Evolutionary conservation across 2,113 vertebrate species (phyloP), one percentile per base, ranked within the genome.

Genomic region (Thymallus thymallus): DNA sequence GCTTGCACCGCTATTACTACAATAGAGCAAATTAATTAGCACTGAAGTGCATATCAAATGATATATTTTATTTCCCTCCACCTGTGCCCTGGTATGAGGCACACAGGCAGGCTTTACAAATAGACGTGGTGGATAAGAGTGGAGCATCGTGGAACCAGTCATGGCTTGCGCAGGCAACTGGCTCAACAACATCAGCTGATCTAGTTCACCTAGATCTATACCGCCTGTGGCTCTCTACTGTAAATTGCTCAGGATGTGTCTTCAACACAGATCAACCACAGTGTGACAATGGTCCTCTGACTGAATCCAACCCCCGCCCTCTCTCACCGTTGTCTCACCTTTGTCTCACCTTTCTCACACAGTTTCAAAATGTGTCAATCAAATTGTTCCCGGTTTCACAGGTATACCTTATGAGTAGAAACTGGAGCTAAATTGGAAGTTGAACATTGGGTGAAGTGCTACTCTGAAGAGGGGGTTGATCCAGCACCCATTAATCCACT

Each of bases 401-500:
- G 83, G 71, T 70, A 62, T 73, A 78, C 7, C 7, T 41, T 70
- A 66, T 69, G 67, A 71, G 67, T 78, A 71, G 69, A 77, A 72
- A 6, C 56, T 68, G 22, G 45, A 46, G 71, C 46, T 62, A 62
- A 67, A 55, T 55, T 70, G 41, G 69, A 76, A 73, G 69, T 69
- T 77, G 73, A 79, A 73, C 51, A 58, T 72, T 69, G 76, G 71
- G 79, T 41, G 35, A 41, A 0, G 78, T 81, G 78, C 67, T 76
- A 76, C 82, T 83, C 82, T 84, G 76, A 72, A 69, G 81, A 87
- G 76, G 35, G 71, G 70, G 81, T 67, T 77, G 76, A 74, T 71
- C 68, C 73, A 75, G 69, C 62, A 24, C 6, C 74, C 64, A 72
- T 84, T 79, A 78, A 76, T 84, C 76, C 73, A 82, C 82, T 78